Conservation (phyloP, 2,113 vertebrate genomes). For the Erinaceus europaeus region DNA sequence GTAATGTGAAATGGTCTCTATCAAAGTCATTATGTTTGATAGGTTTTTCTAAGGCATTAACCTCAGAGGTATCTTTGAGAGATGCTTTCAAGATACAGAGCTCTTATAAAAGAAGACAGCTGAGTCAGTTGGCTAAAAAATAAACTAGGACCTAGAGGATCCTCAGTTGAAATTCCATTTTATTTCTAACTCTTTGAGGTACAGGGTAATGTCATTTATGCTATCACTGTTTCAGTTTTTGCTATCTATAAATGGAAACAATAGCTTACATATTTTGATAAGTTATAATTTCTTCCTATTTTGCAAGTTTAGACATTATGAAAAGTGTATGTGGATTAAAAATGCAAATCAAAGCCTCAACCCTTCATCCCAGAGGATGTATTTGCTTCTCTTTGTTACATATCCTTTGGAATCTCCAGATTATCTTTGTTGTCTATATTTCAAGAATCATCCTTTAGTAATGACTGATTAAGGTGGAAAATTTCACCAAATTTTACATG, state of each 20-base stretch:
- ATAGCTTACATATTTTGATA: neutral
- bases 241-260: neutral
- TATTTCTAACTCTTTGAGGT: neutral
- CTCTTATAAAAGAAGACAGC: constrained; percentile 46
- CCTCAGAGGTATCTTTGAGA: constrained; percentile 47
- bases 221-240: constrained; percentile 1
- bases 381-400: neutral
- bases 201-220: neutral
- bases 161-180: constrained; percentile 9
- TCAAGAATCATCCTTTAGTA: constrained; percentile 1
- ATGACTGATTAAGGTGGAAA: neutral
- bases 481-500: neutral
- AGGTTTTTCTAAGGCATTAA: constrained; percentile 69
- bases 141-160: neutral
- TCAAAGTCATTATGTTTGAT: constrained; percentile 62
- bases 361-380: neutral
- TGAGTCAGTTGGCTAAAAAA: constrained; percentile 41
- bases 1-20: constrained; percentile 64
- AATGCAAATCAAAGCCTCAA: neutral
- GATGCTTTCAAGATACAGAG: constrained; percentile 1
- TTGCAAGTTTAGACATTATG: neutral
- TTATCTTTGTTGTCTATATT: neutral
- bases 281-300: neutral
- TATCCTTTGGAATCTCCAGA: neutral
- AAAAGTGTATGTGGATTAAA: neutral